Evolutionary conservation across 2,888 invertebrate species (phyloP).

Genomic region (Eupithecia centaureata): DNA sequence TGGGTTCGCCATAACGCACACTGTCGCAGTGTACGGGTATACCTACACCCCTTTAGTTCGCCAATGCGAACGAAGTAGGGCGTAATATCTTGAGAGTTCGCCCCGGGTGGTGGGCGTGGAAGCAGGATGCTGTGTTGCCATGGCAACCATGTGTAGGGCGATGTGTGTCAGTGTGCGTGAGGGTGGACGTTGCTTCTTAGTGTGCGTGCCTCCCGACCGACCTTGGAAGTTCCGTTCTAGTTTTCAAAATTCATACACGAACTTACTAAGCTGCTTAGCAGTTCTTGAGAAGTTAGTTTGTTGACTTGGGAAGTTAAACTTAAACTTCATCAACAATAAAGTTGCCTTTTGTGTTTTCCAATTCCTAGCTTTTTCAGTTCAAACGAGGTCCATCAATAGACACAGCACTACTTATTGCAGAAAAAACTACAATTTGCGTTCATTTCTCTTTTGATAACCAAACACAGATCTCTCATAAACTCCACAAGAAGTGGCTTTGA

Average conservation of each 20-base stretch:
- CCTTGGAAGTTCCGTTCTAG: constrained; percentile 80
- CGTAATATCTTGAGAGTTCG: constrained; percentile 83
- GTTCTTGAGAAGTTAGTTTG: neutral
- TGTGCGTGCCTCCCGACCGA: constrained; percentile 60
- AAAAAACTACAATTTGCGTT: neutral
- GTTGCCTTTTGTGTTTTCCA: neutral
- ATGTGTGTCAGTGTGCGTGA: constrained; percentile 62
- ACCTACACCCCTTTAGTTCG: constrained; percentile 80
- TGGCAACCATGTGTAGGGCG: constrained; percentile 82
- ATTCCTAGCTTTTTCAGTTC: neutral
- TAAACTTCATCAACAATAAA: neutral
- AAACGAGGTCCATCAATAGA: neutral
- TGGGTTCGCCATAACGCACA: constrained; percentile 64
- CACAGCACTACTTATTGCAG: neutral
- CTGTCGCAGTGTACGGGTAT: constrained; percentile 54
- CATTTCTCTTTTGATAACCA: neutral
- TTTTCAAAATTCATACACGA: constrained; percentile 50
- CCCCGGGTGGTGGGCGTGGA: constrained; percentile 84
- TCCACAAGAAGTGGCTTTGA: constrained; percentile 12
- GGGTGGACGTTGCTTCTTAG: constrained; percentile 51
- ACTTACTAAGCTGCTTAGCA: constrained; percentile 31
- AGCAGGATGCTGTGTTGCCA: constrained; percentile 86
- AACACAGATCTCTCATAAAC: neutral
- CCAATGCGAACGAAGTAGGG: constrained; percentile 82
- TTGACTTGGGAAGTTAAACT: constrained; percentile 8